Evolutionary conservation across 2,797 vertebrate genomes (phyloP).

Genomic region (Eutrigla gurnardus): DNA sequence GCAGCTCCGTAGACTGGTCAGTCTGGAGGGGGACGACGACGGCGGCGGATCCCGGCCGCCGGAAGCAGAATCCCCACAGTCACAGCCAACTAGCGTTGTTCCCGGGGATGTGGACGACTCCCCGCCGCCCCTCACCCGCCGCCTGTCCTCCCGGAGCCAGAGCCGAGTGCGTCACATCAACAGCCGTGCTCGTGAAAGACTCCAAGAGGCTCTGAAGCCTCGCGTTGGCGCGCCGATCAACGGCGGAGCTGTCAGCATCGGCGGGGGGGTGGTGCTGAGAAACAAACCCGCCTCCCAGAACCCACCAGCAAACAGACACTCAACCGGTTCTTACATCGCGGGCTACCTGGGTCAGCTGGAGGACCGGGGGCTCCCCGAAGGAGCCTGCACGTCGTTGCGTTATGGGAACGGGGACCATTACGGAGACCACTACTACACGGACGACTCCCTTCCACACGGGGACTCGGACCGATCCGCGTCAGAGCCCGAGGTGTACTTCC

Average conservation of each 20-base stretch:
- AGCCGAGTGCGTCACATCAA: conserved; percentile 97
- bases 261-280: conserved; percentile 88
- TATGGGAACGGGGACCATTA: conserved; percentile 81
- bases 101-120: conserved; percentile 76
- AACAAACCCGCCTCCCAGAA: conserved; percentile 83
- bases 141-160: conserved; percentile 95
- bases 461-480: conserved; percentile 81
- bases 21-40: conserved; percentile 88
- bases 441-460: conserved; percentile 77
- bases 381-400: conserved; percentile 85
- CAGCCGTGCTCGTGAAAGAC: conserved; percentile 93
- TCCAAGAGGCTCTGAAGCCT: conserved; percentile 91
- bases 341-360: conserved; percentile 89
- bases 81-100: conserved; percentile 50
- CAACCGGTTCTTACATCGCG: conserved; percentile 95
- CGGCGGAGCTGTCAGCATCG: conserved; percentile 27
- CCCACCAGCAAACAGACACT: conserved; percentile 88
- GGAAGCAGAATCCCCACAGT: conserved; percentile 22
- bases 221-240: conserved; percentile 56
- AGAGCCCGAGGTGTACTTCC: conserved; percentile 96
- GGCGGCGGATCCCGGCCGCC: conserved; percentile 49
- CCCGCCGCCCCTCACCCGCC: conserved; percentile 89
- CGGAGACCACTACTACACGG: conserved; percentile 79
- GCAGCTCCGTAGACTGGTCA: conserved; percentile 92
- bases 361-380: conserved; percentile 91